Evolutionary conservation across 1,140 invertebrate genomes (phyloP), one percentile per base, ranked within the genome.

Genomic region (Aphelinus atriplicis): DNA sequence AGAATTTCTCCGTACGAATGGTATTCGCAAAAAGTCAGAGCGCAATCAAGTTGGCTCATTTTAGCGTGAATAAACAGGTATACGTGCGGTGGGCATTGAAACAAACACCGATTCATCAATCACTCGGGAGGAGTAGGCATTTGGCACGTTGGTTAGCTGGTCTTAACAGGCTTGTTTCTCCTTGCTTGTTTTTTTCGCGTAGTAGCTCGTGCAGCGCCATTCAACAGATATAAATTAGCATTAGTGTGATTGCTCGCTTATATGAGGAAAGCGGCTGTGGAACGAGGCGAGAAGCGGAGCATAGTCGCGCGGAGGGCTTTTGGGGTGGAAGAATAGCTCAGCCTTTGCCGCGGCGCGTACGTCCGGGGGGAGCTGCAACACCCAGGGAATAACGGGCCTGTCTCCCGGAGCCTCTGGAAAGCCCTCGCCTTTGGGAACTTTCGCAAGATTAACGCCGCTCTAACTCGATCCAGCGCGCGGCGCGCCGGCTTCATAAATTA

Each of bases 361-460:
- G 51, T 9, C 51, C 4, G 51, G 51, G 51, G 51, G 9, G 51
- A 53, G 51, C 73, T 73, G 67, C 63, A 71, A 72, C n/a, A 3
- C 51, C 9, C 47, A 42, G 42, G 64, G 72, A 77, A 77, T 62
- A 77, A 74, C 69, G 68, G 66, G 75, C 75, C 72, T 77, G 51
- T 57, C 5, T 57, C 66, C 42, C 63, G 42, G 67, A 80, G 9
- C 26, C 26, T 26, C 26, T 26, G 26, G 26, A 53, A 75, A 62
- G 62, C 73, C 46, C 76, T 73, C 73, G 77, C 64, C 77, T 66
- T 55, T 58, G 75, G 65, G 73, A 66, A 75, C 78, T 79, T 77
- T 57, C 75, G 62, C 55, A 77, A 79, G 77, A 80, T 78, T 78
- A 80, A 78, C 78, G 74, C 62, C 68, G 57, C 57, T 26, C 57